Conservation (phyloP, 2,797 vertebrate species). For the Crenichthys baileyi region DNA sequence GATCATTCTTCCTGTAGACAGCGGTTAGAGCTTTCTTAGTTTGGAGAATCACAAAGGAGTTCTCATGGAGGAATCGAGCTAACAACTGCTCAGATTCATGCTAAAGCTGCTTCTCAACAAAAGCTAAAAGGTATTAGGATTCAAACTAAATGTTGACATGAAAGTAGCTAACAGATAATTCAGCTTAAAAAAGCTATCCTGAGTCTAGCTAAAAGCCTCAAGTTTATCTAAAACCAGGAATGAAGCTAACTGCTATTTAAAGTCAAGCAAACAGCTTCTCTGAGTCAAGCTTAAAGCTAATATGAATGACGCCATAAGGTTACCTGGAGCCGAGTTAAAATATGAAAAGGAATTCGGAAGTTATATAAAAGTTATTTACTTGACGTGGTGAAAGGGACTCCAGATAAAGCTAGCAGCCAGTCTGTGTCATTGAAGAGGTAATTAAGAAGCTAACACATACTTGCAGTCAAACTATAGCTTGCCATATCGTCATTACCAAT, state of each 20-base stretch:
- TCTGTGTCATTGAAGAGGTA: not conserved
- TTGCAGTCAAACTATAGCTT: not conserved
- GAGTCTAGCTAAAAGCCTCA: too few species aligned
- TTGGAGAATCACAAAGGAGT: not conserved
- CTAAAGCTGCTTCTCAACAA: too few species aligned
- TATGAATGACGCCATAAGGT: not conserved
- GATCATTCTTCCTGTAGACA: not conserved
- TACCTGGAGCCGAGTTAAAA: not conserved
- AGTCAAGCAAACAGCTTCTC: not conserved
- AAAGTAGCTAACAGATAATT: too few species aligned
- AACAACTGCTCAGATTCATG: not conserved
- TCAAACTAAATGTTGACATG: too few species aligned
- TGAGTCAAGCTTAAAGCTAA: not conserved
- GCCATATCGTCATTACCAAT: not conserved
- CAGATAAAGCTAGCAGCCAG: not conserved
- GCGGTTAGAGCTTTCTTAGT: not conserved
- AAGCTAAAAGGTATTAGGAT: too few species aligned
- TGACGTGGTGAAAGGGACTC: not conserved
- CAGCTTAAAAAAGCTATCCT: too few species aligned
- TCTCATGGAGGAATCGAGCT: not conserved
- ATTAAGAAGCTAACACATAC: not conserved
- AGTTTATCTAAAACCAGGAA: not conserved
- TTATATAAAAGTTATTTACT: not conserved
- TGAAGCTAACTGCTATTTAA: not conserved
- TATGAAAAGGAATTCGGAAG: not conserved